Evolutionary conservation across 2,113 vertebrate genomes (phyloP).

Genomic region (Probosciger aterrimus): DNA sequence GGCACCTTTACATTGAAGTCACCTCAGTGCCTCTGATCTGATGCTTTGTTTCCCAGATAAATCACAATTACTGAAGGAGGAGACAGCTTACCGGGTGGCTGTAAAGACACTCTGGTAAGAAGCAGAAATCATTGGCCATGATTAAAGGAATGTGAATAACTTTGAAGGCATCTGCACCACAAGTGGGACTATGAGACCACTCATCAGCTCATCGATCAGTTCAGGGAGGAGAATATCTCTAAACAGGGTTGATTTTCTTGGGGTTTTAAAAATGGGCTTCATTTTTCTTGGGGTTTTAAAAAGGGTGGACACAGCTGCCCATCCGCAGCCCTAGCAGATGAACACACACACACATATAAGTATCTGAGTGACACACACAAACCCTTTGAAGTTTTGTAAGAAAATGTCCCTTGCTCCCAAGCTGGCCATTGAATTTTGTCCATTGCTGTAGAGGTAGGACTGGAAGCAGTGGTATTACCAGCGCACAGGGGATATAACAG

Average conservation of each 20-base stretch:
- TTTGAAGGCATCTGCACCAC: not conserved
- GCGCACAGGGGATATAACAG: not conserved
- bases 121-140: not conserved
- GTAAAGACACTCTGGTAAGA: not conserved
- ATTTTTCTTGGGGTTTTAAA: not conserved
- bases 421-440: not conserved
- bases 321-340: not conserved
- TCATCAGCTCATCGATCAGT: not conserved
- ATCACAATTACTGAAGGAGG: not conserved
- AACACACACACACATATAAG: not conserved
- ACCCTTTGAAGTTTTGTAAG: not conserved
- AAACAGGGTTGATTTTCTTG: not conserved
- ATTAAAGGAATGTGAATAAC: not conserved
- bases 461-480: not conserved
- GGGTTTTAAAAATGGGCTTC: not conserved
- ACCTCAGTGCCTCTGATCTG: not conserved
- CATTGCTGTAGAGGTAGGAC: not conserved
- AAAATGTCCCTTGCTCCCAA: not conserved
- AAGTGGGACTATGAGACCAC: not conserved
- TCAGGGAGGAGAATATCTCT: not conserved
- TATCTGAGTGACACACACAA: fast-evolving
- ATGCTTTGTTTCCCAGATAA: conserved; percentile 22
- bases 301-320: not conserved
- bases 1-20: not conserved
- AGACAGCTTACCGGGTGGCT: not conserved